Conservation (phyloP, 2,113 vertebrate species). For the Oceanites oceanicus region DNA sequence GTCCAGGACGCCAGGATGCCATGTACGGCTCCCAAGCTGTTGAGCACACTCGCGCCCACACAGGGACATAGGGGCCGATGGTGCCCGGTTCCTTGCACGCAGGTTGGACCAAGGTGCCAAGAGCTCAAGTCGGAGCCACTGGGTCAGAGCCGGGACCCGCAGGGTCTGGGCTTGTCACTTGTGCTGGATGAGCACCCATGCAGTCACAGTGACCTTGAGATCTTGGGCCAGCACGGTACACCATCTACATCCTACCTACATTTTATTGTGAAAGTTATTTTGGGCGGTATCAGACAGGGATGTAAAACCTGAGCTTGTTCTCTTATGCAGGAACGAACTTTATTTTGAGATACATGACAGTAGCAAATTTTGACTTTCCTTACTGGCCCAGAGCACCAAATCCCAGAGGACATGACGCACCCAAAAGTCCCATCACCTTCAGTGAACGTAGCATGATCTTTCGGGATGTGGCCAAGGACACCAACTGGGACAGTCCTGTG, state of each 20-base stretch:
- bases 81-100: fast-evolving
- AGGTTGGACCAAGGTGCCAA: background rate
- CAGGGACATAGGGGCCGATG: fast-evolving
- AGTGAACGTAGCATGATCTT: background rate
- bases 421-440: background rate
- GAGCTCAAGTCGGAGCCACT: fast-evolving
- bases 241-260: background rate
- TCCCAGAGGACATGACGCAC: background rate
- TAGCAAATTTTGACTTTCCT: background rate
- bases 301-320: background rate
- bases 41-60: fast-evolving
- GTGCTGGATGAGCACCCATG: fast-evolving
- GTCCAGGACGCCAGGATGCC: background rate
- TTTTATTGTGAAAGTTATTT: background rate
- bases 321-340: background rate
- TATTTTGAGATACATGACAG: background rate
- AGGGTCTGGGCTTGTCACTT: background rate
- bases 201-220: background rate
- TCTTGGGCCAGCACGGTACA: background rate
- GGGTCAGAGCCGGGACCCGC: background rate
- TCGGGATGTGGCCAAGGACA: background rate
- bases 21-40: background rate
- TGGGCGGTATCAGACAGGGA: background rate
- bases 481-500: background rate
- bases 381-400: background rate